Percentiles rank a stretch among this genome's conserved stretches.
Evolutionary conservation across 1,140 invertebrate species (phyloP).

Genomic region (Drosophila saltans): DNA sequence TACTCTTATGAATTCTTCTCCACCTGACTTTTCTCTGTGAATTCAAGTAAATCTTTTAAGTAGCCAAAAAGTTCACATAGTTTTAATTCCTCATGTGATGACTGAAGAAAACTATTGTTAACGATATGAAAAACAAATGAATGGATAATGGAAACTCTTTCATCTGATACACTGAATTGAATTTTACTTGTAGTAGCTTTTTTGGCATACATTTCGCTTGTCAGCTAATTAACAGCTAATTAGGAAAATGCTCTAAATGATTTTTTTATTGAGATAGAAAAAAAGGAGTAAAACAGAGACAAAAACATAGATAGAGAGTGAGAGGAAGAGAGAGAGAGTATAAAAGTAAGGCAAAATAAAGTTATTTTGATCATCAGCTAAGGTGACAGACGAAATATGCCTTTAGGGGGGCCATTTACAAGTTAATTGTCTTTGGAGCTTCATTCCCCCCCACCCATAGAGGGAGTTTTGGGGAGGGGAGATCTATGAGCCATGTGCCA

Average conservation of each 20-base stretch:
- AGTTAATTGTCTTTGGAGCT: conserved; percentile 12
- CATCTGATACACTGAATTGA: background rate
- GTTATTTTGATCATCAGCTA: conserved; percentile 15
- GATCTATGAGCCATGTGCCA: conserved; percentile 34
- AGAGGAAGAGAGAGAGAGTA: too few relatives aligned
- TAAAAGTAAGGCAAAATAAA: conserved; percentile 11
- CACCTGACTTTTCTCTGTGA: too few relatives aligned
- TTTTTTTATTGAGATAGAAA: conserved; percentile 8
- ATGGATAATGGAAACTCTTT: background rate
- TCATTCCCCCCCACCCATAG: background rate
- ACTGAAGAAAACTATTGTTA: too few relatives aligned
- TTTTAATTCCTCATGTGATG: too few relatives aligned
- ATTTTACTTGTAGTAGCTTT: background rate
- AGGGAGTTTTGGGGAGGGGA: background rate
- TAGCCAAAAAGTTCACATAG: too few relatives aligned
- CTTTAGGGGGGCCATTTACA: conserved; percentile 18
- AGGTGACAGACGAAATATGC: conserved; percentile 38
- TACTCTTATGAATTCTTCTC: too few relatives aligned
- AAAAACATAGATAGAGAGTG: too few relatives aligned
- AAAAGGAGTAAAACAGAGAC: too few relatives aligned
- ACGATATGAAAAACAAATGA: background rate
- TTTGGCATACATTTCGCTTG: conserved; percentile 3
- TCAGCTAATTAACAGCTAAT: conserved; percentile 30
- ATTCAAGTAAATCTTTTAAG: too few relatives aligned
- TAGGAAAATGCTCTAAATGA: conserved; percentile 6